Conservation (phyloP, 1,140 invertebrate species). For the Sesamia nonagrioides region DNA sequence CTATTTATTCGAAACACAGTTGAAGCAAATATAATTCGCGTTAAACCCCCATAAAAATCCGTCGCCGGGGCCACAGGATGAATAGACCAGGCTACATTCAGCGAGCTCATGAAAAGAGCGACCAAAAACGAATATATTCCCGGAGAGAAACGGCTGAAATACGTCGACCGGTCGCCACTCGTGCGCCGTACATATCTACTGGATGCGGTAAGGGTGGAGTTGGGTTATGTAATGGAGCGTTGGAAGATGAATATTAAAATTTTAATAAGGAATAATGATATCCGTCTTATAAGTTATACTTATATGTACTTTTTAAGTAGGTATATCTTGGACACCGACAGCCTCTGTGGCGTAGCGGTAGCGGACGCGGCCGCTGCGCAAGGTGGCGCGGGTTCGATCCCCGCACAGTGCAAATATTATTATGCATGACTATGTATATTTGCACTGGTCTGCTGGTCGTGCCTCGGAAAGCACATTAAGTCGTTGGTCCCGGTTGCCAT, state of each 20-base stretch:
- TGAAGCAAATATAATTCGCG: constrained; percentile 74
- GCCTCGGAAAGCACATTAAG: too few relatives aligned
- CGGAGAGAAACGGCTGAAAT: constrained; percentile 76
- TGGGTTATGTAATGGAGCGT: neutral
- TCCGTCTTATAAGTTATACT: neutral
- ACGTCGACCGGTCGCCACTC: constrained; percentile 68
- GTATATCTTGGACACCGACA: too few relatives aligned
- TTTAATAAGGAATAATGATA: neutral
- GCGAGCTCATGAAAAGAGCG: constrained; percentile 78
- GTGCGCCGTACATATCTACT: constrained; percentile 48
- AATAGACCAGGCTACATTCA: constrained; percentile 79
- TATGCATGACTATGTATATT: too few relatives aligned
- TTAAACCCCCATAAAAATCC: constrained; percentile 77
- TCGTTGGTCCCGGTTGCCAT: too few relatives aligned
- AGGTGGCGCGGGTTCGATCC: too few relatives aligned
- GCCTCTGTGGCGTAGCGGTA: too few relatives aligned
- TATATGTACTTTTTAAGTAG: too few relatives aligned
- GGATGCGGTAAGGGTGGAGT: constrained; percentile 52
- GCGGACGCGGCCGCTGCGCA: too few relatives aligned
- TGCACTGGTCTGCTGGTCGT: too few relatives aligned
- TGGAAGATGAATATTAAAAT: neutral
- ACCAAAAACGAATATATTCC: constrained; percentile 79
- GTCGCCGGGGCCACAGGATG: constrained; percentile 68
- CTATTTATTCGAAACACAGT: constrained; percentile 65
- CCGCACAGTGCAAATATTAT: too few relatives aligned